Evolutionary conservation across 1,140 invertebrate genomes (phyloP).

Genomic region (Panonychus citri): DNA sequence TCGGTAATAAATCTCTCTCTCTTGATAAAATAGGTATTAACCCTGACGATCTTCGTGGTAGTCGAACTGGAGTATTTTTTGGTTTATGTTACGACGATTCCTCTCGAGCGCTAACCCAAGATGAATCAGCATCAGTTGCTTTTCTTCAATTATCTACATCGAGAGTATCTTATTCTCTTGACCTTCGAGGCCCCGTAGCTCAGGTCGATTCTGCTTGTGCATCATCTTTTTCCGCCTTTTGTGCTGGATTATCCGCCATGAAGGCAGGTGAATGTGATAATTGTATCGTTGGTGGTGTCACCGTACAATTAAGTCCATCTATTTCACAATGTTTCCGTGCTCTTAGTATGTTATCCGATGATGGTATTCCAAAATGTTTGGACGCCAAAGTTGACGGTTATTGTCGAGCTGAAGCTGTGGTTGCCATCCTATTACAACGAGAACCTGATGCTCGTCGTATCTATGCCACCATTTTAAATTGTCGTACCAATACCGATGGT

Average conservation of each 20-base stretch:
- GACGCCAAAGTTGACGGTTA: not conserved
- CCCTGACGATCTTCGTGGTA: conserved; percentile 15
- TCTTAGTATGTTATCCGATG: not conserved
- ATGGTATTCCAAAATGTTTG: not conserved
- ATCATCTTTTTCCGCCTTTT: not conserved
- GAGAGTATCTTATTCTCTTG: conserved; percentile 66
- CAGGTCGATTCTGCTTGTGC: conserved; percentile 2
- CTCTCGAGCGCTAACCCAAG: not conserved
- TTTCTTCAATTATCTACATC: not conserved
- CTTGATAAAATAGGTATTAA: too few relatives aligned
- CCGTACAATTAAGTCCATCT: conserved; percentile 53
- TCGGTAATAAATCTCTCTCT: too few relatives aligned
- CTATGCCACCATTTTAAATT: conserved; percentile 38
- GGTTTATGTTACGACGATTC: conserved; percentile 24
- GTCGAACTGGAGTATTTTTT: conserved; percentile 67
- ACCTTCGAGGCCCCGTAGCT: conserved; percentile 37
- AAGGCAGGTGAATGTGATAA: not conserved
- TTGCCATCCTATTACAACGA: not conserved
- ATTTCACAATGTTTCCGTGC: not conserved
- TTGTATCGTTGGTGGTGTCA: conserved; percentile 24
- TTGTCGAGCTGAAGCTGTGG: conserved; percentile 1
- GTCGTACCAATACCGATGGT: conserved; percentile 67
- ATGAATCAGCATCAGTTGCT: not conserved
- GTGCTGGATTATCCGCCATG: not conserved
- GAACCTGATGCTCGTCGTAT: conserved; percentile 19